Conservation (phyloP, 2,113 vertebrate species). For the Oostethus manadensis region DNA sequence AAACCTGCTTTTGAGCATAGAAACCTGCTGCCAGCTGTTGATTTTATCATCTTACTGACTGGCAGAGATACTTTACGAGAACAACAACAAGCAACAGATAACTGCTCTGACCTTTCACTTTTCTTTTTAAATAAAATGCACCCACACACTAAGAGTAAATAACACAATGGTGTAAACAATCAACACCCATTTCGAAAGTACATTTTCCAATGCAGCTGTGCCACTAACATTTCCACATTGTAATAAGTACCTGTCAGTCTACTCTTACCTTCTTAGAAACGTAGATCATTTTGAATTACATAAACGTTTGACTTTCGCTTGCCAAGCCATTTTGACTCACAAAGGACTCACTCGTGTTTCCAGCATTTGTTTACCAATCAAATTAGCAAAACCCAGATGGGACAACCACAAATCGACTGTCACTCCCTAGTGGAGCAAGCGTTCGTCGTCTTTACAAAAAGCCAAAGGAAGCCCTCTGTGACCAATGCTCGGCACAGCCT, state of each 20-base stretch:
- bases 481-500: conserved; percentile 33
- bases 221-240: background rate
- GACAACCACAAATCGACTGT: conserved; percentile 41
- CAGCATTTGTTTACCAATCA: conserved; percentile 8
- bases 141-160: conserved; percentile 6
- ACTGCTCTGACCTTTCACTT: background rate
- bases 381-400: conserved; percentile 45
- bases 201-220: background rate
- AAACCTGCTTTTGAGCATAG: too few relatives aligned
- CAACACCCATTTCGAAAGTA: background rate
- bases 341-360: background rate
- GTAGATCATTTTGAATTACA: background rate
- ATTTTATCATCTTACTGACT: conserved; percentile 10
- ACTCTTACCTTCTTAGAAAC: background rate
- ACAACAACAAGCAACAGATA: conserved; percentile 14
- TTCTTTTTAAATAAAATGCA: background rate
- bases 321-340: background rate
- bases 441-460: conserved; percentile 18
- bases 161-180: background rate
- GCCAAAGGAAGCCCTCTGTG: conserved; percentile 16
- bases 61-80: conserved; percentile 2
- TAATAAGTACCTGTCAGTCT: background rate
- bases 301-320: background rate
- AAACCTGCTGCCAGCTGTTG: background rate
- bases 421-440: conserved; percentile 27